phyloP scores from a whole-genome alignment of 1,140 invertebrate genomes.

The Lutraria rhynchaena region DNA sequence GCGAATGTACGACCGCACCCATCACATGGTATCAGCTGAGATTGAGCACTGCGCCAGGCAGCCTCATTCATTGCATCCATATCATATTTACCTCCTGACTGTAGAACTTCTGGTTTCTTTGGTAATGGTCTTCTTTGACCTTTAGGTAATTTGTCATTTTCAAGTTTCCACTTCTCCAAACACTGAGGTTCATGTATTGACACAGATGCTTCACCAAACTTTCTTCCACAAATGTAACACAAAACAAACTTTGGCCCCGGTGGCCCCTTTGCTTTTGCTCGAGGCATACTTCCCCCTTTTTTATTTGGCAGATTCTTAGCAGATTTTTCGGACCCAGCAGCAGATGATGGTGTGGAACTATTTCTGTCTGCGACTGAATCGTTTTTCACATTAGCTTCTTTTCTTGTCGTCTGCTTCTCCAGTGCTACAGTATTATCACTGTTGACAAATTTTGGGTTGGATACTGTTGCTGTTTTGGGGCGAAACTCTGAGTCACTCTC shows the following conservation, averaged over 20 bases:
- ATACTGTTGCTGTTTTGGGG: conserved; percentile 64
- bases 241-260: conserved; percentile 82
- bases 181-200: conserved; percentile 90
- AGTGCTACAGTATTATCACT: conserved; percentile 42
- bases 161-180: conserved; percentile 88
- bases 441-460: conserved; percentile 64
- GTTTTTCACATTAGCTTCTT: not conserved
- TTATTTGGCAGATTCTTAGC: not conserved
- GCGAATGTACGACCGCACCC: conserved; percentile 88
- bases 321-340: not conserved
- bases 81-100: conserved; percentile 73
- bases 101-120: conserved; percentile 84
- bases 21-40: conserved; percentile 85
- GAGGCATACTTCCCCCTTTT: conserved; percentile 51
- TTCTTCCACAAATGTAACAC: conserved; percentile 88
- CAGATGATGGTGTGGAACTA: not conserved
- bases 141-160: conserved; percentile 87
- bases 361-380: not conserved
- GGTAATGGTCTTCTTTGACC: conserved; percentile 85
- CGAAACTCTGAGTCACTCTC: conserved; percentile 20
- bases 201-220: conserved; percentile 88
- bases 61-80: conserved; percentile 79
- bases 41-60: conserved; percentile 82
- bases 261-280: conserved; percentile 55
- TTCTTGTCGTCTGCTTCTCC: conserved; percentile 47